Conservation (phyloP, 2,113 vertebrate species). For the Hyperopisus bebe region DNA sequence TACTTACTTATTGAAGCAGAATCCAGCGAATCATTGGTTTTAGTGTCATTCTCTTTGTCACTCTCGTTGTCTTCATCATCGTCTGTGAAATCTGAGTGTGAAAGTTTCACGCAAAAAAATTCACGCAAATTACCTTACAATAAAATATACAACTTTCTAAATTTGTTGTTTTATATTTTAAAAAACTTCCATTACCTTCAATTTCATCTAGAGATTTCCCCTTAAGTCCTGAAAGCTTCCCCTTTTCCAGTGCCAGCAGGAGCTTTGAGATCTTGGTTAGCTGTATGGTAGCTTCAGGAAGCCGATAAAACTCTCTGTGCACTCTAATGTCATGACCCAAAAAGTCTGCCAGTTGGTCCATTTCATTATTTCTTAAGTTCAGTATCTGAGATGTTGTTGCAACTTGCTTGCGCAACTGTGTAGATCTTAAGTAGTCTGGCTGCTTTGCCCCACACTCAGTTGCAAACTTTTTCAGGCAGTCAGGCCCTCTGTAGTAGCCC, state of each 20-base stretch:
- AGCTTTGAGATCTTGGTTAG: not conserved
- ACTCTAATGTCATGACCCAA: not conserved
- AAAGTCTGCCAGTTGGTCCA: not conserved
- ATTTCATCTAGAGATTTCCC: not conserved
- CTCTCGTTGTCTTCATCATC: not conserved
- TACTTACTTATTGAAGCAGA: not conserved
- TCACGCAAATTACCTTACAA: not conserved
- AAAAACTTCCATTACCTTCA: not conserved
- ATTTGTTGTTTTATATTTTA: not conserved
- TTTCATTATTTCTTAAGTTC: not conserved
- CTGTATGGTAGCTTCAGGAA: not conserved
- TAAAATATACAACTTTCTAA: not conserved
- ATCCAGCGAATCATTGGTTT: not conserved
- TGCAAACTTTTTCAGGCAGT: not conserved
- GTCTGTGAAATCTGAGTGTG: not conserved
- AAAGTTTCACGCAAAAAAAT: not conserved
- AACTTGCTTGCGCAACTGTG: not conserved
- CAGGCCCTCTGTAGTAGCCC: not conserved
- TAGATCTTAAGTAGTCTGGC: not conserved
- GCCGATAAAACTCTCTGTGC: not conserved
- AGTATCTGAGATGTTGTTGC: not conserved
- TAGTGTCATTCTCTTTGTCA: not conserved
- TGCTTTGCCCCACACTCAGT: not conserved
- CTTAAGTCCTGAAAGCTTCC: slow-evolving; percentile 15
- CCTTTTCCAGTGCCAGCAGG: slow-evolving; percentile 30